A percentile compares a stretch with the other conserved stretches of the same genome.
Evolutionary conservation across 2,797 vertebrate genomes (phyloP).

Genomic region (Percopsis omiscomaycus): DNA sequence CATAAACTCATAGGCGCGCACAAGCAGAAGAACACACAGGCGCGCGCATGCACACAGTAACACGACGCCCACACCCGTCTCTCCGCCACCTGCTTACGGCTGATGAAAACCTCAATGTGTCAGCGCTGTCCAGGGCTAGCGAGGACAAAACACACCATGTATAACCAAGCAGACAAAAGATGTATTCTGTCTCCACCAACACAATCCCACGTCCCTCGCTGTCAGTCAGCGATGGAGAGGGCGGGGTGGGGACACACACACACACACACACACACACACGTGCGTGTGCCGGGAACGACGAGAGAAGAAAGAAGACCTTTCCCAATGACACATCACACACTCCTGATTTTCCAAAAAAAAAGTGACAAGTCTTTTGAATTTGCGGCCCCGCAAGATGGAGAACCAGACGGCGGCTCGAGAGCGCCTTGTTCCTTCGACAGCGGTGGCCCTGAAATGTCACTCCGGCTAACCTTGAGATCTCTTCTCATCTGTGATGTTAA

Average conservation of each 20-base stretch:
- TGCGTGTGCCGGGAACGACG: conserved; percentile 59
- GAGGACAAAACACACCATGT: conserved; percentile 87
- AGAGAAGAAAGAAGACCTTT: conserved; percentile 77
- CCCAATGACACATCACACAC: conserved; percentile 83
- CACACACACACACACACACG: conserved; percentile 4
- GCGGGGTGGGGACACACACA: conserved; percentile 61
- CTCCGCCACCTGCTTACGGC: conserved; percentile 83
- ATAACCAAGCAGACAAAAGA: conserved; percentile 88
- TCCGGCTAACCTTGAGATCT: conserved; percentile 67
- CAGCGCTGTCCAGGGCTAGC: conserved; percentile 74
- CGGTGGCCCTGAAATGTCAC: conserved; percentile 68
- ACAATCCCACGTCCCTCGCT: conserved; percentile 87
- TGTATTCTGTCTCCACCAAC: conserved; percentile 86
- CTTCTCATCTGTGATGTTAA: conserved; percentile 60
- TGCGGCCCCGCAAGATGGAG: conserved; percentile 68
- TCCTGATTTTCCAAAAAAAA: conserved; percentile 74
- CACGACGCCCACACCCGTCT: conserved; percentile 71
- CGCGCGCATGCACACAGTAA: conserved; percentile 23
- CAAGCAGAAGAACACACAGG: conserved; percentile 16
- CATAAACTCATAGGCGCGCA: conserved; percentile 11
- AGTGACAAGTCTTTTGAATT: conserved; percentile 81
- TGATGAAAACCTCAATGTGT: conserved; percentile 94
- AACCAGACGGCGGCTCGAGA: conserved; percentile 70
- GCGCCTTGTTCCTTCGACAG: conserved; percentile 64
- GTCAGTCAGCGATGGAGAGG: conserved; percentile 77